Base-by-base conservation (phyloP, 2,797 vertebrate species). In the Phataginus tricuspis region DNA sequence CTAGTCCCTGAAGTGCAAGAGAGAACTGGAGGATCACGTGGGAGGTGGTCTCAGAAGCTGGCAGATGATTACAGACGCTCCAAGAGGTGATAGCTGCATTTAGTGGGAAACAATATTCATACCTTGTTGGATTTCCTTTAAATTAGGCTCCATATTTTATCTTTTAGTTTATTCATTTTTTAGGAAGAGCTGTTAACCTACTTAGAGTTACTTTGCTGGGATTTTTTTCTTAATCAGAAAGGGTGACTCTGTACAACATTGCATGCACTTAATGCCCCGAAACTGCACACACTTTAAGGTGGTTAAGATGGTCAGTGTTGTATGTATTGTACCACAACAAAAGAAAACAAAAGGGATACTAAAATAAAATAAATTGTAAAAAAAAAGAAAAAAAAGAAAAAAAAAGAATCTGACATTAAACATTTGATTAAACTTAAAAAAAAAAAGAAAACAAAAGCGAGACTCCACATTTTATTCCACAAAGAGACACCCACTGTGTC, bases 121-220 rank as follows among this genome's bases (percentile, higher is more conserved):
- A 49, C 31, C 21, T 82, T 71, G 64, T 66, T 53, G 63, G 34
- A 77, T 72, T 78, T 64, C 66, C 49, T 93, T 83, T 90, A 63
- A 88, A 66, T 82, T 18, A 23, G 55, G 13, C 42, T 93, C 55
- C 29, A 5, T 88, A 10, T 29, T 77, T 93, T 69, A 39, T 79
- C 15, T 42, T 78, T 51, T 45, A 34, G n/a, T 78, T 49, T 42
- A n/a, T 78, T 95, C 78, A 88, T 86, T 92, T 92, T 84, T 31
- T 42, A 59, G 63, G 37, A 61, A 89, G 7, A 37, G 31, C 61
- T 59, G 59, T 79, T 37, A 71, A 45, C 45, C 45, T 45, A 45
- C 11, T 45, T 45, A 11, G 45, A 45, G 45, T 45, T 11, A 45
- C 45, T 45, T 45, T 45, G 9, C 11, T 45, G 45, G 45, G 45